Base-by-base conservation (phyloP, 2,888 invertebrate genomes). In the Euproctis similis region DNA sequence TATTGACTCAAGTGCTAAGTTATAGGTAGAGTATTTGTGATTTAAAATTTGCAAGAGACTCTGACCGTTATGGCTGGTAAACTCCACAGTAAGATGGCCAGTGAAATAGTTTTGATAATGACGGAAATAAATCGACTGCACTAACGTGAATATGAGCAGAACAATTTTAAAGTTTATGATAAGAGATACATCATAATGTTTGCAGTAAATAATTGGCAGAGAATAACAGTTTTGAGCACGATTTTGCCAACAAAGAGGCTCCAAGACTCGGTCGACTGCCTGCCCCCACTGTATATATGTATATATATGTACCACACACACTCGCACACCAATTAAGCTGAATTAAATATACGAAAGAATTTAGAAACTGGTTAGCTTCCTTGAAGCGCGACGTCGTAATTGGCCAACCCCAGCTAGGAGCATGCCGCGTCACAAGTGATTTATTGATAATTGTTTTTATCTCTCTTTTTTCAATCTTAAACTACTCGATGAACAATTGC, bases 341-440 rank as follows among this genome's bases (percentile, higher is more conserved):
- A 78, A 81, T 77, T 77, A 80, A 78, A 80, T 74, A 80, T 76
- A 81, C 77, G 72, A 77, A n/a, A 82, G 82, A 82, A 82, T 82
- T 81, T 84, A 84, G 84, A 82, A 82, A 84, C 77, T 78, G 72
- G 70, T 78, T 75, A 74, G 72, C 78, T 81, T 81, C 75, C 80
- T 78, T 77, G 77, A 75, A 82, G 81, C 82, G 82, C 74, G 80
- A 71, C 82, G 77, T 57, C 50, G 69, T 84, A 84, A 84, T 82
- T 82, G 81, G 77, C 76, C 68, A 70, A 70, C 70, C 68, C 69
- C 65, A 59, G 67, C 63, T 69, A 63, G 64, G 64, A 78, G 68
- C 70, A 75, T 71, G 67, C 70, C 71, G 65, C 68, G 70, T 69
- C 63, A 63, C 65, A 64, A 64, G 61, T 69, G 75, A 76, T 75